Conservation (phyloP, 2,888 invertebrate species). For the Agriopis leucophaearia region DNA sequence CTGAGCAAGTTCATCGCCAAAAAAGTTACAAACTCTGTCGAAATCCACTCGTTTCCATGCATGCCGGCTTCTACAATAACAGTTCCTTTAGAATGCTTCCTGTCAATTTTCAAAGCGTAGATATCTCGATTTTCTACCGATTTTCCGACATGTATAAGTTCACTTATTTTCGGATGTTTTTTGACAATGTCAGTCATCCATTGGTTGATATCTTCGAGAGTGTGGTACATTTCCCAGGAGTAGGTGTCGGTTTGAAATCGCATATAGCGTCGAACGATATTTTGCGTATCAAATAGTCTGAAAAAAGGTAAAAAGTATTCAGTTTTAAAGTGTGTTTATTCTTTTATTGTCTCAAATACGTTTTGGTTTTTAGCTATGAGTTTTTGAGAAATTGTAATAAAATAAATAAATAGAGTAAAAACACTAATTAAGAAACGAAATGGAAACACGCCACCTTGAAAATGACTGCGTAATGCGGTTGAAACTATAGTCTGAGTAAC, state of each 20-base stretch:
- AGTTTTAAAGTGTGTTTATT: too few species aligned
- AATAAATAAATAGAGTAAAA: too few species aligned
- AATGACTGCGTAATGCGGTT: too few species aligned
- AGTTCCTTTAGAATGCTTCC: constrained; percentile 60
- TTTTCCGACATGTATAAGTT: constrained; percentile 69
- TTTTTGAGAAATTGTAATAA: too few species aligned
- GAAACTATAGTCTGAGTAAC: too few species aligned
- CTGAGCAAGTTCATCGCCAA: constrained; percentile 83
- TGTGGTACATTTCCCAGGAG: constrained; percentile 86
- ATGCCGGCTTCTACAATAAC: constrained; percentile 88
- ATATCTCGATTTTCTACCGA: constrained; percentile 78
- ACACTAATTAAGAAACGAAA: too few species aligned
- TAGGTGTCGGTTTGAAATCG: constrained; percentile 54
- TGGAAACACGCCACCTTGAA: too few species aligned
- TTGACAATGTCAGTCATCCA: constrained; percentile 84
- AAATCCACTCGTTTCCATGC: constrained; percentile 92
- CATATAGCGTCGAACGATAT: constrained; percentile 48
- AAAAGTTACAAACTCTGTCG: constrained; percentile 87
- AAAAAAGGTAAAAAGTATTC: constrained; percentile 31
- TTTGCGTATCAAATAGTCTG: constrained; percentile 68
- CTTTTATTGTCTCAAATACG: too few species aligned
- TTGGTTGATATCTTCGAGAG: constrained; percentile 85
- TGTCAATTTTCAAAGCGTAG: constrained; percentile 57
- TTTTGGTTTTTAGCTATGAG: too few species aligned
- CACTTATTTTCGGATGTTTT: constrained; percentile 69